Evolutionary conservation across 2,797 vertebrate species (phyloP), one percentile per base, ranked within the genome.

Genomic region (Poecilia wingei): DNA sequence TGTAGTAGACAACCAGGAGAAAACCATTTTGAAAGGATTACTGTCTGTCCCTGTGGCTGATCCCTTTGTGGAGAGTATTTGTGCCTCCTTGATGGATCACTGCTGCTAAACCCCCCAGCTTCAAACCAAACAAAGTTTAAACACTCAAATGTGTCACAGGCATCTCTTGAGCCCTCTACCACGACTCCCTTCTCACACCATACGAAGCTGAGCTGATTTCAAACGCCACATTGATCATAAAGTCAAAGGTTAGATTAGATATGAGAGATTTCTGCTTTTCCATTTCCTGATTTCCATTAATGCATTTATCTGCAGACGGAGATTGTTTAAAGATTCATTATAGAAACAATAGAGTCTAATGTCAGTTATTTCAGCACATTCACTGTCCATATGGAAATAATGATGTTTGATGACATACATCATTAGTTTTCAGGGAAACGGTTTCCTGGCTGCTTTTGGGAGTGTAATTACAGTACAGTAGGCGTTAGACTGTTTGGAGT

Each of bases 21-120:
- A 77, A 84, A 80, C 76, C 57, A 64, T 81, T 83, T 78, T 87
- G 41, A 80, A 72, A 77, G 82, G 84, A 86, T 90, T 83, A 85
- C 0, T 39, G 71, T 72, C 10, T 53, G 57, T 78, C 71, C 76
- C 77, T 75, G 70, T 12, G 72, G 83, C 78, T 83, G 82, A 78
- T 78, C 31, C 74, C 49, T 73, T 75, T 73, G 83, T 82, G 61
- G 41, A 22, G 74, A 1, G 1, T 55, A 43, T 78, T 75, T 20
- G 3, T 72, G 61, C 51, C 5, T 75, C 77, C 2, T 46, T 51
- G 74, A 79, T 70, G 22, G 71, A 82, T 84, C 76, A 16, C 45
- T 71, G 76, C 83, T 47, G 66, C 78, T 72, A 76, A 85, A 83
- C 51, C 77, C 6, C 31, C 47, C 61, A 70, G 55, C 75, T 76